Conservation (phyloP, 2,888 invertebrate species). For the Sinodicranocentrus sp. region DNA sequence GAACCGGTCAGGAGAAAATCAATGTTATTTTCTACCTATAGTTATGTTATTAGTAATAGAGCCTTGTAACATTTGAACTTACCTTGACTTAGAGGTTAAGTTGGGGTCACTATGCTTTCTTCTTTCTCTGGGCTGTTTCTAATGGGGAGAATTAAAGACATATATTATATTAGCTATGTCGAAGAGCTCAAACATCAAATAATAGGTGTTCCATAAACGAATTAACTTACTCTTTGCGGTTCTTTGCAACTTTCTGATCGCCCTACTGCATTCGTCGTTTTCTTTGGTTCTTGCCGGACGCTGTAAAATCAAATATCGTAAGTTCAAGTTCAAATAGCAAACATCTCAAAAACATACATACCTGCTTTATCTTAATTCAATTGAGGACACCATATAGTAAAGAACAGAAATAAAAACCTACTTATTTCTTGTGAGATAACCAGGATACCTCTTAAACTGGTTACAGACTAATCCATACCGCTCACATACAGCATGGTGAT, state of each 20-base stretch:
- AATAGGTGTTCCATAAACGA: no score
- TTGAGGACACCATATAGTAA: no score
- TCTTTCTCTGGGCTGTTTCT: constrained; percentile 84
- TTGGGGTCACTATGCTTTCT: constrained; percentile 90
- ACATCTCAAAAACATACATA: background rate
- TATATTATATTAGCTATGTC: background rate
- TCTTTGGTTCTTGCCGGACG: constrained; percentile 77
- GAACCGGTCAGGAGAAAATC: no score
- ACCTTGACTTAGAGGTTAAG: constrained; percentile 81
- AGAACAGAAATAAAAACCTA: constrained; percentile 30
- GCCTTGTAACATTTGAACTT: no score
- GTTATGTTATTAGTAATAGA: no score
- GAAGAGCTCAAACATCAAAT: constrained; percentile 8
- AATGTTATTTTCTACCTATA: no score
- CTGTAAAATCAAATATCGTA: constrained; percentile 65
- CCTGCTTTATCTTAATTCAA: no score
- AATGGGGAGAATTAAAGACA: constrained; percentile 79
- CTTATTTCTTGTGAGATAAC: constrained; percentile 54
- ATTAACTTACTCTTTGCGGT: constrained; percentile 79
- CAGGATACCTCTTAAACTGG: constrained; percentile 63
- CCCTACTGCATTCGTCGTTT: constrained; percentile 79
- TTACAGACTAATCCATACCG: constrained; percentile 74
- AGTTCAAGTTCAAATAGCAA: background rate
- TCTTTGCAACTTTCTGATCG: constrained; percentile 88
- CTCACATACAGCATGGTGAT: constrained; percentile 74